Evolutionary conservation across 1,140 invertebrate species (phyloP).

Genomic region (Aphaenogaster ashmeadi): DNA sequence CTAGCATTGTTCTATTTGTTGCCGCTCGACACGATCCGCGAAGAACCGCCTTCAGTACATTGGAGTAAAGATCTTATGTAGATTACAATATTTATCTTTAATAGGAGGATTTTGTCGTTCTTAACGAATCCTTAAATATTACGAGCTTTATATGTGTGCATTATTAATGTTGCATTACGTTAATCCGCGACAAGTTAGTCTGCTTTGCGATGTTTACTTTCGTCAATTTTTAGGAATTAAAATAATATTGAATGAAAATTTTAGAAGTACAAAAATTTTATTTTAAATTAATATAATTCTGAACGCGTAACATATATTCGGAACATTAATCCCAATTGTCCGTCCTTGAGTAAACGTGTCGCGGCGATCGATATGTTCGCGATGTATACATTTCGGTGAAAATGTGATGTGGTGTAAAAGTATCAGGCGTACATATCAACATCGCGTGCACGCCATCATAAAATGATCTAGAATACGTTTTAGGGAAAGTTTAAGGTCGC

Average conservation of each 20-base stretch:
- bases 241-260: background rate
- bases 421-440: background rate
- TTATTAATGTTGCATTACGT: background rate
- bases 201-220: background rate
- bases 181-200: background rate
- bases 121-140: background rate
- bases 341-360: conserved; percentile 17
- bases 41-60: background rate
- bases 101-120: background rate
- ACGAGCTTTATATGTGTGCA: background rate
- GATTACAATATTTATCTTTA: background rate
- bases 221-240: background rate
- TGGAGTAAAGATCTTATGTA: background rate
- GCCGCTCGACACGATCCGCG: conserved; percentile 10
- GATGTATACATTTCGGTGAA: conserved; percentile 27
- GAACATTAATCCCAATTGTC: background rate
- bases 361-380: conserved; percentile 23
- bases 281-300: conserved; percentile 1
- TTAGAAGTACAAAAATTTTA: background rate
- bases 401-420: background rate
- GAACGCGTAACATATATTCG: background rate
- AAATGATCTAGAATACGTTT: conserved; percentile 55
- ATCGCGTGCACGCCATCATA: conserved; percentile 30
- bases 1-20: background rate
- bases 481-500: conserved; percentile 74